A percentile compares a stretch with the other conserved stretches of the same genome.
Evolutionary conservation across 1,140 invertebrate genomes (phyloP).

Genomic region (Phortica variegata): DNA sequence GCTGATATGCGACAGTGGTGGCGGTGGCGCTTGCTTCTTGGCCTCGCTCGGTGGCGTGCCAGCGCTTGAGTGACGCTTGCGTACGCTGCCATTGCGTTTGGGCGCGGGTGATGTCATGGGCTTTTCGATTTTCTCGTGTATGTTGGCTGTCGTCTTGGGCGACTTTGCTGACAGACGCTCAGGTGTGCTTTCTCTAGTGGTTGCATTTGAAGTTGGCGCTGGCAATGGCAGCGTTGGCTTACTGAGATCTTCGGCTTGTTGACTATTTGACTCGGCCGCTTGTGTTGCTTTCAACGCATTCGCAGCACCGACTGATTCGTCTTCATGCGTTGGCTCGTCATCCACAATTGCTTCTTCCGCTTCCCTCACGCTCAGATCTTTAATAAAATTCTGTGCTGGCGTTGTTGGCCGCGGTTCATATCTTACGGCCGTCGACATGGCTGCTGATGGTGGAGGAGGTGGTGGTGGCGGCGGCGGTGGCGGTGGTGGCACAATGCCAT

Average conservation of each 20-base stretch:
- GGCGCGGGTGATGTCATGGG: conserved; percentile 14
- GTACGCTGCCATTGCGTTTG: conserved; percentile 33
- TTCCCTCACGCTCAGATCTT: too few species aligned
- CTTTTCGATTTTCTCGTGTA: conserved; percentile 22
- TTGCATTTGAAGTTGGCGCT: too few species aligned
- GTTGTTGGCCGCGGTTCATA: too few species aligned
- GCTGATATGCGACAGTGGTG: too few species aligned
- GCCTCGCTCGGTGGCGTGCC: conserved; percentile 26
- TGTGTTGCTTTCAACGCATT: neutral
- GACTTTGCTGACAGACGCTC: conserved; percentile 7
- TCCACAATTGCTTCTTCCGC: too few species aligned
- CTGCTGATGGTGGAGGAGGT: neutral
- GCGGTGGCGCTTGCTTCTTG: neutral
- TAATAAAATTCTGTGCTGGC: too few species aligned
- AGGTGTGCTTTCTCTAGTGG: conserved; percentile 22
- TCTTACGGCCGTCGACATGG: too few species aligned
- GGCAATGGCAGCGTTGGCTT: too few species aligned
- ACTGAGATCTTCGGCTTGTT: conserved; percentile 39
- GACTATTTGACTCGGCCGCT: conserved; percentile 4
- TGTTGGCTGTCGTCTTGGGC: conserved; percentile 5
- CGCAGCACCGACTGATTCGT: too few species aligned
- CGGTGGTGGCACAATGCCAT: conserved; percentile 20
- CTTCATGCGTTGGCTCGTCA: too few species aligned
- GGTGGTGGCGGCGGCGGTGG: conserved; percentile 9
- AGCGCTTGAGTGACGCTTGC: conserved; percentile 35